A percentile compares a stretch with the other conserved stretches of the same genome.
These are phyloP conservation scores for Pollenia angustigena DNA, from an alignment of 2,888 invertebrate genomes.

Conservation along the genomic window DNA sequence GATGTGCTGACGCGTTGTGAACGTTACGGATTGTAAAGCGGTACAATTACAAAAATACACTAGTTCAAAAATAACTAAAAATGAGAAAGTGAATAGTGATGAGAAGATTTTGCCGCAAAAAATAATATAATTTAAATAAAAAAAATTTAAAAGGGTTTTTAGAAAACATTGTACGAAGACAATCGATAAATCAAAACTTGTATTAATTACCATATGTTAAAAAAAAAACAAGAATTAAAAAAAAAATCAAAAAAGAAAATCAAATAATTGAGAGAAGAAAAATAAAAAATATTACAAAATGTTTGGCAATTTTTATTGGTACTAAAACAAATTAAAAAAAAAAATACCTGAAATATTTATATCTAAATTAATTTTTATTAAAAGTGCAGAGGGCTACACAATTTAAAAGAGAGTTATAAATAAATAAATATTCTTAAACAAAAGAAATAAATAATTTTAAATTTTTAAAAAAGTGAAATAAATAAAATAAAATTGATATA, in stretches of 20 bases:
- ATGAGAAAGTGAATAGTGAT: slow-evolving; percentile 25
- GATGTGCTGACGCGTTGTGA: slow-evolving; percentile 68
- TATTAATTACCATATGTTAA: background rate
- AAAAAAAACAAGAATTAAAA: background rate
- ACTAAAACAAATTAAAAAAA: no score
- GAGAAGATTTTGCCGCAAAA: slow-evolving; percentile 4
- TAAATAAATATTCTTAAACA: no score
- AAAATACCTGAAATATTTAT: no score
- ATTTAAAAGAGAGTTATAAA: no score
- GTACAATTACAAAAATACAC: slow-evolving; percentile 41
- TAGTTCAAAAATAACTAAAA: slow-evolving; percentile 35
- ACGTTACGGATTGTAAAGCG: slow-evolving; percentile 44
- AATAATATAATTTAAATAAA: background rate
- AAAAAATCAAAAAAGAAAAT: background rate
- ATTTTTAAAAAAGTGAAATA: no score
- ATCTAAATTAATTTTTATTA: no score
- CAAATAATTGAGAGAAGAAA: background rate
- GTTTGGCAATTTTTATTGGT: no score
- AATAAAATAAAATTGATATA: no score
- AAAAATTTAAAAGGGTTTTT: background rate
- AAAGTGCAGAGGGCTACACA: no score
- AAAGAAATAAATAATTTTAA: no score
- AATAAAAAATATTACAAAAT: no score
- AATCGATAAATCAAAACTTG: slow-evolving; percentile 31
- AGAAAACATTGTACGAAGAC: background rate